phyloP scores from a whole-genome alignment of 2,113 vertebrate genomes.

The Pelecanus crispus region DNA sequence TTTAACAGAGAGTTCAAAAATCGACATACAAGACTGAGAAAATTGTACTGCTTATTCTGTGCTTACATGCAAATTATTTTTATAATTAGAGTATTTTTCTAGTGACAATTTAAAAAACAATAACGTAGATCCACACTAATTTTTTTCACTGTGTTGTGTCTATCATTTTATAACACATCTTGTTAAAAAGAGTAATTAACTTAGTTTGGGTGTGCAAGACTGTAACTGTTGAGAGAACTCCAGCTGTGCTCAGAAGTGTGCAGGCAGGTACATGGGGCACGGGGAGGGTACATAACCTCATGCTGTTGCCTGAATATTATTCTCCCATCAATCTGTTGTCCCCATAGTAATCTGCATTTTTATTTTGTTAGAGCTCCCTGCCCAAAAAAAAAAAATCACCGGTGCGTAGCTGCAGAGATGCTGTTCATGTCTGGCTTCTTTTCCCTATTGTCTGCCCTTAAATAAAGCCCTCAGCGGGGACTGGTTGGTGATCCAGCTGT shows the following conservation, averaged over 20 bases:
- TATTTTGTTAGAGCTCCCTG: background rate
- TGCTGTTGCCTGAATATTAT: background rate
- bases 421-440: background rate
- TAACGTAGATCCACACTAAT: background rate
- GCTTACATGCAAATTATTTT: background rate
- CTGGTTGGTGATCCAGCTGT: background rate
- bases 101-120: background rate
- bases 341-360: background rate
- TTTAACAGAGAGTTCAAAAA: background rate
- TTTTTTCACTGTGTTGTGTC: background rate
- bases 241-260: background rate
- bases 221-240: background rate
- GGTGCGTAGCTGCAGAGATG: background rate
- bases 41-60: background rate
- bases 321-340: no score
- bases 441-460: background rate
- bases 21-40: background rate
- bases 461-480: background rate
- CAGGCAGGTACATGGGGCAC: accelerated
- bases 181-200: background rate
- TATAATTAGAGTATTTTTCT: conserved; percentile 56
- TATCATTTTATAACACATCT: background rate
- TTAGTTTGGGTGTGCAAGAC: background rate
- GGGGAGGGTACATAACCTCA: background rate
- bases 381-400: background rate